Percentiles rank a stretch among this genome's conserved stretches.
These are phyloP conservation scores for Leptopterna dolabrata DNA, from an alignment of 2,888 invertebrate genomes.

Conservation along the genomic window DNA sequence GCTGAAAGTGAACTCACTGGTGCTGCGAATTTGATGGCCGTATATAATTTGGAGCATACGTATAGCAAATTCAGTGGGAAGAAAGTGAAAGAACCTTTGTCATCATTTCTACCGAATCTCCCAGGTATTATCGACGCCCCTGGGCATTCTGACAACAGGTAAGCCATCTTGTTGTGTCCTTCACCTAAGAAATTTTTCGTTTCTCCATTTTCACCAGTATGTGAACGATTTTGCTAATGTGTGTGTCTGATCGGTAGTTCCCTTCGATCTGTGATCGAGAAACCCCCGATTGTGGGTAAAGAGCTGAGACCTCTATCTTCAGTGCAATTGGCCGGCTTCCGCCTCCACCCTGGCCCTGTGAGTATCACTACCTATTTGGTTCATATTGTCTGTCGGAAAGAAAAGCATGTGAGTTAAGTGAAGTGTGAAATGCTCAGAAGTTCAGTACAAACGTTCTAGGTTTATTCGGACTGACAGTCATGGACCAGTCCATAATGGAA, in stretches of 20 bases:
- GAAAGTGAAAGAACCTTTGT: constrained; percentile 93
- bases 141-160: constrained; percentile 79
- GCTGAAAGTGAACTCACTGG: constrained; percentile 94
- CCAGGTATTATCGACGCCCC: constrained; percentile 96
- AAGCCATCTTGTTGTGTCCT: no score
- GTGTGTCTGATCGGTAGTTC: constrained; percentile 74
- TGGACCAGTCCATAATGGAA: no score
- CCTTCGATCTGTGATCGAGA: constrained; percentile 92
- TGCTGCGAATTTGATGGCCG: constrained; percentile 95
- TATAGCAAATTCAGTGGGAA: constrained; percentile 98
- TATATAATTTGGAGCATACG: constrained; percentile 96
- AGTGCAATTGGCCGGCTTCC: constrained; percentile 91
- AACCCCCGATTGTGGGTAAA: constrained; percentile 92
- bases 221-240: no score
- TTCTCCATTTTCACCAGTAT: no score
- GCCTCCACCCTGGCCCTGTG: constrained; percentile 93
- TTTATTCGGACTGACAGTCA: no score
- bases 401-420: no score
- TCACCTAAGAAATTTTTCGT: no score
- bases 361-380: constrained; percentile 63
- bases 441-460: no score
- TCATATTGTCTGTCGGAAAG: background rate
- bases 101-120: constrained; percentile 93
- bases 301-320: constrained; percentile 88
- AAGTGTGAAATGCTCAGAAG: no score